Evolutionary conservation across 2,113 vertebrate species (phyloP).

Genomic region (Carettochelys insculpta): DNA sequence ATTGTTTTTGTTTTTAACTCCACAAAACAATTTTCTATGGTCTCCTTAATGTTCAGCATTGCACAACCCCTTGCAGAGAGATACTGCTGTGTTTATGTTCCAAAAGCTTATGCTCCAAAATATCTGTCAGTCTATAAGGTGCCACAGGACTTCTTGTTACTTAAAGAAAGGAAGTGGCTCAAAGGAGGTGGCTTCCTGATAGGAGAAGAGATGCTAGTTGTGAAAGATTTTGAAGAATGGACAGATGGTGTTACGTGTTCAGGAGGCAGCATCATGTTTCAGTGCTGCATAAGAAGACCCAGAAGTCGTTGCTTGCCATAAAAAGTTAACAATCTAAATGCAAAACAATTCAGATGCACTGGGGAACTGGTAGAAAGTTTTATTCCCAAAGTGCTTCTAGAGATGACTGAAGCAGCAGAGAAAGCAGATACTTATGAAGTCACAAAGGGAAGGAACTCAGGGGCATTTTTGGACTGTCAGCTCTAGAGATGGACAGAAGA

Average conservation of each 20-base stretch:
- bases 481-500: background rate
- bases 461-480: background rate
- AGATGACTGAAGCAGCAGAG: background rate
- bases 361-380: background rate
- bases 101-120: too few relatives aligned
- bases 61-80: background rate
- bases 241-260: background rate
- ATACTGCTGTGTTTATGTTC: background rate
- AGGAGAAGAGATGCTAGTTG: accelerated
- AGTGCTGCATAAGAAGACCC: background rate
- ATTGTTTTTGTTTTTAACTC: background rate
- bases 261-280: background rate
- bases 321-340: background rate
- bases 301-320: background rate
- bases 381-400: background rate
- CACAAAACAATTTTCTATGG: background rate
- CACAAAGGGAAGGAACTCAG: accelerated
- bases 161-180: background rate
- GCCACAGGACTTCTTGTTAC: too few relatives aligned
- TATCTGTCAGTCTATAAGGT: too few relatives aligned
- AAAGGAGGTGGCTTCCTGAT: accelerated
- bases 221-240: background rate
- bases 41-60: background rate
- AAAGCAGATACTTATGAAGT: background rate
- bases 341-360: background rate